Conservation (phyloP, 1,140 invertebrate genomes). For the Ceratoteleas bidentatus region DNA sequence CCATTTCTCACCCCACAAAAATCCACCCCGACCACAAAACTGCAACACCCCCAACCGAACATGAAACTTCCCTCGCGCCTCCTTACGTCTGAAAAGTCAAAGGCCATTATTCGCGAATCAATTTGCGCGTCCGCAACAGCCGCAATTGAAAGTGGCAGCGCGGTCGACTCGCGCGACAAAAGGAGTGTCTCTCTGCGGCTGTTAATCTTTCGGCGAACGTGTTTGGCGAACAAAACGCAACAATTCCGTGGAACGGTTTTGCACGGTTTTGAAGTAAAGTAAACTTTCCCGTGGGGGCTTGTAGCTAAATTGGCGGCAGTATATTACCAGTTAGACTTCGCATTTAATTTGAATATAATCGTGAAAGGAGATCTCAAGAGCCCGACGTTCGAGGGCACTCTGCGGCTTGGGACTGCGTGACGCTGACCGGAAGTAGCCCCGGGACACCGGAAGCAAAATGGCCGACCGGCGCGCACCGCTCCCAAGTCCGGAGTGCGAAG, state of each 20-base stretch:
- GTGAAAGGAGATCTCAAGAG: slow-evolving; percentile 78
- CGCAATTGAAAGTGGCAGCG: slow-evolving; percentile 38
- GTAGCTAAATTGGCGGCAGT: slow-evolving; percentile 81
- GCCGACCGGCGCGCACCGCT: slow-evolving; percentile 67
- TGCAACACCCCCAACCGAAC: too few relatives aligned
- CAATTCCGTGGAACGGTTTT: slow-evolving; percentile 69
- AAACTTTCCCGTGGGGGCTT: slow-evolving; percentile 75
- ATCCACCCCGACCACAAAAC: too few relatives aligned
- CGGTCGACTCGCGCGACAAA: slow-evolving; percentile 24
- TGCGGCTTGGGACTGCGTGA: slow-evolving; percentile 79
- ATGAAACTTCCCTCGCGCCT: too few relatives aligned
- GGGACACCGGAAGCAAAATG: slow-evolving; percentile 81
- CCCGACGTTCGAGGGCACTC: slow-evolving; percentile 72
- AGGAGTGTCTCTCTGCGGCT: slow-evolving; percentile 34
- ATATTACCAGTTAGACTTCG: slow-evolving; percentile 80
- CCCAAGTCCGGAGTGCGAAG: slow-evolving; percentile 71
- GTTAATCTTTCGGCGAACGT: slow-evolving; percentile 61
- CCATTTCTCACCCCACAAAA: too few relatives aligned
- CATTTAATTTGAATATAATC: slow-evolving; percentile 83
- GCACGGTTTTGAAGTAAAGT: slow-evolving; percentile 71
- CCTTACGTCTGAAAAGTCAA: not conserved
- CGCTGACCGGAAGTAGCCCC: slow-evolving; percentile 79
- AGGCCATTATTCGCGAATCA: slow-evolving; percentile 3
- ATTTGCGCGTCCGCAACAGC: not conserved
- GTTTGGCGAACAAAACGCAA: slow-evolving; percentile 70